Base-by-base conservation (phyloP, 2,113 vertebrate genomes). In the Eretmodus cyanostictus region DNA sequence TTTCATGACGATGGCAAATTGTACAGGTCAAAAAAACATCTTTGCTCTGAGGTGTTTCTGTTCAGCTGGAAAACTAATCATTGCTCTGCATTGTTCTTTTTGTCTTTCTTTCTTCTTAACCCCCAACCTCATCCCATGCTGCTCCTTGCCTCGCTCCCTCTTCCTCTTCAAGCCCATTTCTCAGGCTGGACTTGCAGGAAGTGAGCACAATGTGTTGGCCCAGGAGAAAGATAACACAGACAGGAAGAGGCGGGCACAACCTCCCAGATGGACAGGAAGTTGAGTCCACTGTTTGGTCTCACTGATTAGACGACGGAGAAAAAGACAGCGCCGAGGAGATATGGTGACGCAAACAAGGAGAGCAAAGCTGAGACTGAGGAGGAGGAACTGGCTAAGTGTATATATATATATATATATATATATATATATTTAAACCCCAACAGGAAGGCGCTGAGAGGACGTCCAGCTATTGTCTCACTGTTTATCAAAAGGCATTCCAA, bases 391-490 rank as follows among this genome's bases (percentile, higher is more conserved):
- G 68, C 78, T 68, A 17, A 79, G 59, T 89, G 42, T 29, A 27
- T 63, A 27, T 82, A 83, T 84, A 45, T 38, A 42, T 89, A 19
- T 36, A 24, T 61, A 27, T 22, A 22, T 22, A 22, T 82, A 82
- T 82, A 17, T 61, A 49, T 88, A 82, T 82, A 83, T 83, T 59
- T 86, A 89, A 87, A 81, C 7, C 66, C 10, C 79, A 49, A 86
- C 88, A 94, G 93, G 94, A 92, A 94, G 93, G 73, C 68, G 14
- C 9, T 55, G 76, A 86, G 24, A 86, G 78, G 57, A 88, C 95
- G 96, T 97, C 96, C 96, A 86, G 86, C 91, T 89, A 97, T 96
- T 96, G 96, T 97, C 17, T 89, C 80, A 42, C 8, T 54, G 53
- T 91, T 95, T 93, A 92, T 89, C 76, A 45, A 79, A 63, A 31